phyloP scores from a whole-genome alignment of 2,797 vertebrate species.

The Cuniculus paca region DNA sequence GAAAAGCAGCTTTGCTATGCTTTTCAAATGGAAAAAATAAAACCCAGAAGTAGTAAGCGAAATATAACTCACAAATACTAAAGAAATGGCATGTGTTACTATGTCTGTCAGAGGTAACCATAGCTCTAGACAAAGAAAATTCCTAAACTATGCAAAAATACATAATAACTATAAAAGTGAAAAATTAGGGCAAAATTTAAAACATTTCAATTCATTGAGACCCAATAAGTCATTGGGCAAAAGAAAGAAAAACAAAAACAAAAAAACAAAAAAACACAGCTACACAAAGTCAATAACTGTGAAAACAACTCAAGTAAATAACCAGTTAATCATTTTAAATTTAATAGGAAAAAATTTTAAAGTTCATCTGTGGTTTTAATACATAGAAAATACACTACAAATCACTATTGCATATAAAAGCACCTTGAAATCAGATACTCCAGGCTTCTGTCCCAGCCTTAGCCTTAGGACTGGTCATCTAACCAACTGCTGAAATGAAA shows the following conservation, averaged over 20 bases:
- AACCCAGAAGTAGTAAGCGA: not conserved
- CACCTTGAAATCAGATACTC: conserved; percentile 5
- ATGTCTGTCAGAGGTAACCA: not conserved
- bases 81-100: not conserved
- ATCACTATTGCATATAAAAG: not conserved
- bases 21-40: conserved; percentile 7
- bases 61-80: not conserved
- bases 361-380: not conserved
- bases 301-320: conserved; percentile 35
- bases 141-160: not conserved
- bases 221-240: not conserved
- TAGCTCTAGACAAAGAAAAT: not conserved
- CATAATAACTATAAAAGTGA: not conserved
- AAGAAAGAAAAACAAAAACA: not conserved
- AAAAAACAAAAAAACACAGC: not conserved
- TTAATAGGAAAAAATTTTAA: not conserved
- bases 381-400: not conserved
- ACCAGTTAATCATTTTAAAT: conserved; percentile 28
- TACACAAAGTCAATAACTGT: not conserved
- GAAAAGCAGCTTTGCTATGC: not conserved
- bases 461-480: not conserved
- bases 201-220: not conserved
- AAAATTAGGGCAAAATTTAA: not conserved
- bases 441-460: not conserved
- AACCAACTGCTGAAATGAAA: not conserved